A percentile compares a stretch with the other conserved stretches of the same genome.
Evolutionary conservation across 2,797 vertebrate genomes (phyloP).

Genomic region (Channallabes apus): DNA sequence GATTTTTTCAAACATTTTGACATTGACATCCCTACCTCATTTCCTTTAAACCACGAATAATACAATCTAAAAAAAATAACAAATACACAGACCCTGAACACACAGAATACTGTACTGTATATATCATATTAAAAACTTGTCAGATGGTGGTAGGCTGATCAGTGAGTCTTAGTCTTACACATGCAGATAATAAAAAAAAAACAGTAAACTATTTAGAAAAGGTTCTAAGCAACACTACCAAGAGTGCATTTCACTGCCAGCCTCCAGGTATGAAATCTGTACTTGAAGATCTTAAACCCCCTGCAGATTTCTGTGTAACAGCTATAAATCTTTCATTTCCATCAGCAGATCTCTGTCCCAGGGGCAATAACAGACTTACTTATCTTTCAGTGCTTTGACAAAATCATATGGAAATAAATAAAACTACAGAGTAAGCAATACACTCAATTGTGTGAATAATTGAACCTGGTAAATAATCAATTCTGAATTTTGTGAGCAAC

Average conservation of each 20-base stretch:
- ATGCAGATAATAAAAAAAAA: neutral
- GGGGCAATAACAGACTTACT: conserved; percentile 16
- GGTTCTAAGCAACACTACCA: neutral
- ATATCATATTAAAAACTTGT: neutral
- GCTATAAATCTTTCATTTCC: conserved; percentile 10
- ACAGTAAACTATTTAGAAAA: neutral
- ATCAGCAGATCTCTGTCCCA: neutral
- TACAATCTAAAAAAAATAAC: neutral
- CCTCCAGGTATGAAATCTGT: neutral
- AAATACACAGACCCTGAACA: neutral
- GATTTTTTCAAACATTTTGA: neutral
- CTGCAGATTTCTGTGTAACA: neutral
- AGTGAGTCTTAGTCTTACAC: neutral
- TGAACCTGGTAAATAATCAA: neutral
- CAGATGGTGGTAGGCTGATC: neutral
- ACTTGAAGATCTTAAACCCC: neutral
- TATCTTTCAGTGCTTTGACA: neutral
- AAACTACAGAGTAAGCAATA: neutral
- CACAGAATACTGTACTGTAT: neutral
- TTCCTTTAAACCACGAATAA: neutral
- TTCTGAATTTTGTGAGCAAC: neutral
- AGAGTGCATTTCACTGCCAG: neutral
- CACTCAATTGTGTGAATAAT: neutral
- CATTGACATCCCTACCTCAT: neutral
- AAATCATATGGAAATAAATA: conserved; percentile 1